Evolutionary conservation across 2,888 invertebrate genomes (phyloP), one percentile per base, ranked within the genome.

Genomic region (Colletes collaris): DNA sequence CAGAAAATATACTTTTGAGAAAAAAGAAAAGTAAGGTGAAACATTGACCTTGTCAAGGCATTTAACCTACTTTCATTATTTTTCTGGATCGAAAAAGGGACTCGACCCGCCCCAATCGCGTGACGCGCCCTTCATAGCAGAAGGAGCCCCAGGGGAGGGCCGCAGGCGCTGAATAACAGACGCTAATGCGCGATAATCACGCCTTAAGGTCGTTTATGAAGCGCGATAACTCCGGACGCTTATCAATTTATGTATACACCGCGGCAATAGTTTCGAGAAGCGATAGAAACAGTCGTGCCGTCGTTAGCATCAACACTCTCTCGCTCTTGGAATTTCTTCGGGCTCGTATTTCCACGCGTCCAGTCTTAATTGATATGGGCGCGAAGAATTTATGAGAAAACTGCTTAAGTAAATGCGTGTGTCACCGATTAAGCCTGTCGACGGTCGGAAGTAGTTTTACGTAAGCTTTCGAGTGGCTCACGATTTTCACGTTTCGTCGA

Each of bases 371-470:
- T 55, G 82, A 67, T 56, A 53, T 35, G 52, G 49, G 69, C 59
- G 81, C 8, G 56, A 58, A 71, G 68, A 77, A 69, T 83, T 74
- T 70, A 63, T 37, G 69, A 73, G 62, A 59, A 60, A 84, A 72
- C 74, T 67, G 69, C 77, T 83, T 77, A 69, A 52, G 58, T 19
- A 40, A 68, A 64, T 35, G 69, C 56, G 35, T 59, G 58, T 53
- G 66, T 73, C 72, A 55, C 66, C 77, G 66, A 81, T 81, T 81
- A 70, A 76, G 56, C 16, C 73, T 81, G 81, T 81, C 81, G 69
- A 35, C 82, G 82, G 27, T 58, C 66, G 44, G 52, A 71, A 71
- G 55, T 27, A 35, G 2, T 53, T 50, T 19, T 37, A 27, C 16
- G n/a, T 10, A 50, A 55, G 55, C 67, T 63, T 19, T 52, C 27